These are phyloP conservation scores for Ctenopoma kingsleyae DNA, from an alignment of 2,797 vertebrate genomes.

Conservation along the genomic window DNA sequence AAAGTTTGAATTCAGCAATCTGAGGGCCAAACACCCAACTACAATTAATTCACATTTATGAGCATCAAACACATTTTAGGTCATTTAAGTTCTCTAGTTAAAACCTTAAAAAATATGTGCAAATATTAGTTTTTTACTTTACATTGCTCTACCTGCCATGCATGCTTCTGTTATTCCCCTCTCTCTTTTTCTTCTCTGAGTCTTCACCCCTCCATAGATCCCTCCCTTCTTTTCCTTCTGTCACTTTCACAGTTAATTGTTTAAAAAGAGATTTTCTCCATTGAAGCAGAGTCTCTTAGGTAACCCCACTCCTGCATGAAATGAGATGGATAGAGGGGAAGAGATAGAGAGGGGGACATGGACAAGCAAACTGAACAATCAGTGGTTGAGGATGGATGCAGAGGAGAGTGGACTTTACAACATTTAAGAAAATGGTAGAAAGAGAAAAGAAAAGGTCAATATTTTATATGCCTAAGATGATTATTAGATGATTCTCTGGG, in stretches of 20 bases:
- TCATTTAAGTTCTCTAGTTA: background rate
- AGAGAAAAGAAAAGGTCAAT: conserved; percentile 21
- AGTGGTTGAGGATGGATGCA: conserved; percentile 65
- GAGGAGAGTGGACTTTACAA: conserved; percentile 30
- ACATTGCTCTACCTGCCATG: conserved; percentile 69
- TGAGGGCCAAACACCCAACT: background rate
- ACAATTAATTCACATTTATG: background rate
- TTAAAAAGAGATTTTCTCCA: conserved; percentile 87
- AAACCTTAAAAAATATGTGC: background rate
- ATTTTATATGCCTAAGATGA: conserved; percentile 15
- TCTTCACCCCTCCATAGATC: conserved; percentile 50
- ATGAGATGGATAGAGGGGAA: conserved; percentile 85
- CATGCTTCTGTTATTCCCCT: conserved; percentile 53
- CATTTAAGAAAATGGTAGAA: conserved; percentile 25
- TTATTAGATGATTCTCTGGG: conserved; percentile 39
- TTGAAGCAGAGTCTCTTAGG: conserved; percentile 87
- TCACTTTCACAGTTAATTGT: conserved; percentile 88
- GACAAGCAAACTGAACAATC: conserved; percentile 70
- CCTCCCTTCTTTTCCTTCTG: conserved; percentile 78
- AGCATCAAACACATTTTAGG: background rate
- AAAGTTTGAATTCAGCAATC: background rate
- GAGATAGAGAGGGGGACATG: conserved; percentile 70
- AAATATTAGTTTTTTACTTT: conserved; percentile 45
- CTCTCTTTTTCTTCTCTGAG: conserved; percentile 42
- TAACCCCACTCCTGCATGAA: conserved; percentile 88